phyloP scores from a whole-genome alignment of 2,797 vertebrate genomes.

The Petrocephalus schoutedeni region DNA sequence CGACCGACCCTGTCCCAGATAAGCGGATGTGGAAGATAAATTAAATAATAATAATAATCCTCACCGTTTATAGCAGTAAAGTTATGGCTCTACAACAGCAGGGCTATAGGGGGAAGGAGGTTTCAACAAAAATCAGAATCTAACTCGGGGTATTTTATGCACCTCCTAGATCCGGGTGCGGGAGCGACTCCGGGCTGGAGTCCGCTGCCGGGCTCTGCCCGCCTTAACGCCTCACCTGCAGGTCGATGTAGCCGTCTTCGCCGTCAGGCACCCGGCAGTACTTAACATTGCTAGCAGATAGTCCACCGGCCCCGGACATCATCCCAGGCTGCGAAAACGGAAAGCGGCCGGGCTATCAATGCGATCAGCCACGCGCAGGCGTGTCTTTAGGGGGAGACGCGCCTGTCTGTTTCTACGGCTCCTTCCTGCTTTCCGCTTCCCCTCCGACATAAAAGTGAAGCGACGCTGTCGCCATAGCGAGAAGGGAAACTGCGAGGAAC shows the following conservation, averaged over 20 bases:
- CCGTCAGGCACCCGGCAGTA: conserved; percentile 85
- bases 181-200: background rate
- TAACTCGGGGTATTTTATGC: background rate
- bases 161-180: background rate
- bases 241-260: conserved; percentile 89
- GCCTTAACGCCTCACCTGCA: conserved; percentile 67
- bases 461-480: background rate
- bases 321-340: background rate
- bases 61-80: background rate
- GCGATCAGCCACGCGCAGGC: background rate
- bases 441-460: background rate
- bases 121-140: background rate
- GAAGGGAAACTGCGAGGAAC: background rate
- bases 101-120: background rate
- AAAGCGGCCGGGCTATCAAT: background rate
- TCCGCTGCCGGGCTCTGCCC: background rate
- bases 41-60: background rate
- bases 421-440: background rate
- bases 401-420: background rate
- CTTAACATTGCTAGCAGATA: conserved; percentile 83
- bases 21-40: background rate
- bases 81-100: background rate
- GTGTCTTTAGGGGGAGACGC: background rate
- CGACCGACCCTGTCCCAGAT: background rate
- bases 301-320: conserved; percentile 44